Evolutionary conservation across 1,140 invertebrate species (phyloP).

Genomic region (Cotesia chilonis): DNA sequence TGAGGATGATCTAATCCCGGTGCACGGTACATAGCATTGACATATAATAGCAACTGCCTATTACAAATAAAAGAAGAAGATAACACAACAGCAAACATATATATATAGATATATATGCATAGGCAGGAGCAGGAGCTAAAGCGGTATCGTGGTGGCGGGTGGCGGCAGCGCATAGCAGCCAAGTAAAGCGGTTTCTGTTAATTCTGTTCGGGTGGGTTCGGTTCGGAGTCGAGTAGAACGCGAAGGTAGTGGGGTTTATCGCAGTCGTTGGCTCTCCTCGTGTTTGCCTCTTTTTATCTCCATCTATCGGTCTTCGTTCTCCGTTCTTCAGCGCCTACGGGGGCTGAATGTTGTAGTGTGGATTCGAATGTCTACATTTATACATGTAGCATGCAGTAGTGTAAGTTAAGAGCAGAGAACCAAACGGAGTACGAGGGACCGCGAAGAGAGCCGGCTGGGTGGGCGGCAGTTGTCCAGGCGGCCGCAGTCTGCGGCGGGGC

Average conservation of each 20-base stretch:
- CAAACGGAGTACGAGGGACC: neutral
- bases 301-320: constrained; percentile 10
- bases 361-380: neutral
- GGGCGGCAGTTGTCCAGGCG: constrained; percentile 59
- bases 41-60: too few species aligned
- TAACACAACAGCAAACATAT: too few species aligned
- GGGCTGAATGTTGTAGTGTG: too few species aligned
- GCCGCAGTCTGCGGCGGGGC: constrained; percentile 56
- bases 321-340: neutral
- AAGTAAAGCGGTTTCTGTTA: neutral
- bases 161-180: constrained; percentile 6
- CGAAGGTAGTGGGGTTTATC: constrained; percentile 5
- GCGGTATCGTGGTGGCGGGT: neutral
- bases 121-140: too few species aligned
- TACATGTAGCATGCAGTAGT: neutral
- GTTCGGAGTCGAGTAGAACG: neutral
- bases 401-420: neutral
- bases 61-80: too few species aligned
- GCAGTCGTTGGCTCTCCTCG: neutral
- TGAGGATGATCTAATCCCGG: too few species aligned
- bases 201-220: constrained; percentile 18
- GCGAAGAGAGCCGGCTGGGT: constrained; percentile 50
- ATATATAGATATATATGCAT: too few species aligned
- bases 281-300: neutral
- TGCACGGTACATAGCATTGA: too few species aligned